Conservation (phyloP, 2,888 invertebrate species). For the Epiblema foenella region DNA sequence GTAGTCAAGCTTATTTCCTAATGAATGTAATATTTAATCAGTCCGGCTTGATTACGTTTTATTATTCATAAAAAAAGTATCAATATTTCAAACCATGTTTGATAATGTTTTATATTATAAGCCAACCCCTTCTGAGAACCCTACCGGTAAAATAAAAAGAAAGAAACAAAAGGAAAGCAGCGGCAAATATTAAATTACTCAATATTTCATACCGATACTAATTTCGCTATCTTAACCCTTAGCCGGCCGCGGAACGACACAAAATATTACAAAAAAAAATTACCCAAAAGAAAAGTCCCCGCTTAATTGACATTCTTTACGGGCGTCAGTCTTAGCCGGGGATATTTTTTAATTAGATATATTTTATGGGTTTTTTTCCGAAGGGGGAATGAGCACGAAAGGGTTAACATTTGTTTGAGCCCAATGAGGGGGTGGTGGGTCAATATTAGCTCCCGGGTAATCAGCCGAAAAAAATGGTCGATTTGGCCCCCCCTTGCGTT, state of each 20-base stretch:
- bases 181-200: slow-evolving; percentile 83
- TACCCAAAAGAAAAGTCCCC: slow-evolving; percentile 75
- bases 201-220: slow-evolving; percentile 85
- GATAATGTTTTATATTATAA: slow-evolving; percentile 18
- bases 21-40: background rate
- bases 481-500: slow-evolving; percentile 79
- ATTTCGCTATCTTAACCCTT: slow-evolving; percentile 85
- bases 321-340: slow-evolving; percentile 83
- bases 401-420: slow-evolving; percentile 84
- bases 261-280: slow-evolving; percentile 67
- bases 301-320: slow-evolving; percentile 86
- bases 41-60: background rate
- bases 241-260: slow-evolving; percentile 77
- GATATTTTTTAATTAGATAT: slow-evolving; percentile 86
- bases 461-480: slow-evolving; percentile 84
- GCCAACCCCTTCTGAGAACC: slow-evolving; percentile 22
- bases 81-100: slow-evolving; percentile 27
- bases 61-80: slow-evolving; percentile 26
- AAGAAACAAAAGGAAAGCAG: slow-evolving; percentile 46
- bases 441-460: slow-evolving; percentile 84
- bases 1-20: too few species aligned
- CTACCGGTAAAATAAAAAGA: slow-evolving; percentile 29
- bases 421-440: slow-evolving; percentile 72
- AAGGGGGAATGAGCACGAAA: slow-evolving; percentile 80
- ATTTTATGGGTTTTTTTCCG: slow-evolving; percentile 84